phyloP scores from a whole-genome alignment of 53 echinoderm and acorn worm species.

The Holothuria leucospilota region DNA sequence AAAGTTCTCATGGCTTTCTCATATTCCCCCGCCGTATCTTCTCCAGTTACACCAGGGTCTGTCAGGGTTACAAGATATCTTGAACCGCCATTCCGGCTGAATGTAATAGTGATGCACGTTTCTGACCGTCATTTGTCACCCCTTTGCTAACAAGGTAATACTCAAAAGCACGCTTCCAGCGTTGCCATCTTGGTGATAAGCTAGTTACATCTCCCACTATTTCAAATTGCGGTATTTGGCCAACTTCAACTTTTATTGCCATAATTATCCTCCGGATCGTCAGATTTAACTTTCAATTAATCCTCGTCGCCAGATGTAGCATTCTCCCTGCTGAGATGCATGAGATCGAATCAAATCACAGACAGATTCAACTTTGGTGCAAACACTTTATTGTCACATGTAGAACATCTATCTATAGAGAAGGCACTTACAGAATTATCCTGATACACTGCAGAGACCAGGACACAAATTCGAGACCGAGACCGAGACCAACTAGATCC shows the following conservation, averaged over 20 bases:
- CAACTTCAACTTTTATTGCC: not conserved
- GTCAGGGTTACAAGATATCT: conserved; percentile 40
- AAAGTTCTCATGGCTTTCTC: conserved; percentile 41
- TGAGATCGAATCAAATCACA: too few relatives aligned
- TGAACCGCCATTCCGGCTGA: conserved; percentile 57
- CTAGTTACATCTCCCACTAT: conserved; percentile 18
- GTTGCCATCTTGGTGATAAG: conserved; percentile 8
- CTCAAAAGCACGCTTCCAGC: conserved; percentile 50
- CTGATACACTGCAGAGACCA: too few relatives aligned
- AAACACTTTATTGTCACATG: too few relatives aligned
- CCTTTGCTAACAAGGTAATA: conserved; percentile 44
- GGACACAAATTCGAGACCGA: too few relatives aligned
- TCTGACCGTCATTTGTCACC: conserved; percentile 19
- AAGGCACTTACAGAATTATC: too few relatives aligned
- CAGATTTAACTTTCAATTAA: too few relatives aligned
- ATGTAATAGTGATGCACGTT: conserved; percentile 44
- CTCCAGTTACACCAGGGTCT: conserved; percentile 1
- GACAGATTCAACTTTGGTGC: too few relatives aligned
- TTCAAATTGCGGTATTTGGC: not conserved
- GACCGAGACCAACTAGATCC: too few relatives aligned
- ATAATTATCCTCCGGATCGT: not conserved
- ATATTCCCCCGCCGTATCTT: not conserved
- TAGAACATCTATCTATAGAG: too few relatives aligned
- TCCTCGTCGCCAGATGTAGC: conserved; percentile 14
- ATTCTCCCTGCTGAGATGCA: too few relatives aligned